Evolutionary conservation across 2,113 vertebrate genomes (phyloP).

Genomic region (Psophia crepitans): DNA sequence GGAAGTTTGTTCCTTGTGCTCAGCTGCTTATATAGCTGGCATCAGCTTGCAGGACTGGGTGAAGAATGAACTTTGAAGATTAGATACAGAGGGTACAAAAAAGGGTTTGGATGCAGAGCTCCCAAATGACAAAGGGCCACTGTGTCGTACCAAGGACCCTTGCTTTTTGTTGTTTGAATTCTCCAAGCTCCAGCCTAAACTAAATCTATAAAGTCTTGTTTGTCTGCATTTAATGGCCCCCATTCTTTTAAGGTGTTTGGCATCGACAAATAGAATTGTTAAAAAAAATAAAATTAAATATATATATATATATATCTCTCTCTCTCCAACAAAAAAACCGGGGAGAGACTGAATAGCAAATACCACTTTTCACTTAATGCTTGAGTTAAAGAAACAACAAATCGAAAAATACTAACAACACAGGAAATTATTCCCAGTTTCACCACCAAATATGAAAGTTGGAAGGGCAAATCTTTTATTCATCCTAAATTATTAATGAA

Average conservation of each 20-base stretch:
- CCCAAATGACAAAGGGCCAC: background rate
- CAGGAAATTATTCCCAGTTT: background rate
- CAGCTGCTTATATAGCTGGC: background rate
- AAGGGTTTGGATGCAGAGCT: background rate
- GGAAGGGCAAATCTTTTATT: background rate
- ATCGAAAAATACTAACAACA: background rate
- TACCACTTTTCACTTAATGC: background rate
- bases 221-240: background rate
- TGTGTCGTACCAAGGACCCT: background rate
- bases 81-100: background rate
- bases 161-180: background rate
- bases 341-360: background rate
- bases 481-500: background rate
- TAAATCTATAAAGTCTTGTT: background rate
- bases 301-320: too few relatives aligned
- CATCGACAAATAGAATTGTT: background rate
- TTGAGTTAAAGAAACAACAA: background rate
- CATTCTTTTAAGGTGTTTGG: background rate
- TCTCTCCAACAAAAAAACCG: background rate
- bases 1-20: background rate
- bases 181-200: background rate
- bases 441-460: background rate
- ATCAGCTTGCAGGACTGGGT: background rate
- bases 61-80: background rate
- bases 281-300: too few relatives aligned